These are phyloP conservation scores for Clanis bilineata DNA, from an alignment of 2,888 invertebrate species.

Conservation along the genomic window DNA sequence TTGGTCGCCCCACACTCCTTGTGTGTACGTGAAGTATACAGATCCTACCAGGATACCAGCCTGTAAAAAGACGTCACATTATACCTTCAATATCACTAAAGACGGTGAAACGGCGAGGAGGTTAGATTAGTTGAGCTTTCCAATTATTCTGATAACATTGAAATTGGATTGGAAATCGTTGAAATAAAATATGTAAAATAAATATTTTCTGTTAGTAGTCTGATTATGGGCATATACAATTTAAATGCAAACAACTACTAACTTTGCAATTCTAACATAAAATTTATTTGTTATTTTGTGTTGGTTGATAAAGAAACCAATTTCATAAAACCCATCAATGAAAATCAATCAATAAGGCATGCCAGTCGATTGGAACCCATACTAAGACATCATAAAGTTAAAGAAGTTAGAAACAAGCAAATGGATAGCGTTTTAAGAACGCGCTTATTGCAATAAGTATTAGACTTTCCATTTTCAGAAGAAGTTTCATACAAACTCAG, in stretches of 20 bases:
- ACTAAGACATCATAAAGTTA: constrained; percentile 28
- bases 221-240: too few species aligned
- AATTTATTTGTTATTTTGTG: too few species aligned
- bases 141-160: constrained; percentile 21
- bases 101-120: constrained; percentile 55
- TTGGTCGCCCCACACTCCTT: constrained; percentile 77
- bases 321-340: too few species aligned
- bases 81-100: constrained; percentile 48
- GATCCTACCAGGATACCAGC: constrained; percentile 72
- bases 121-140: constrained; percentile 42
- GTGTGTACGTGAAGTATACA: constrained; percentile 70
- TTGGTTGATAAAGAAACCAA: too few species aligned
- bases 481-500: too few species aligned
- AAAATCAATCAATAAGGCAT: not conserved
- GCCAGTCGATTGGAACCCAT: constrained; percentile 19
- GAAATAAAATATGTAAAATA: too few species aligned
- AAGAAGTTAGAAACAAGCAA: constrained; percentile 8
- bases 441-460: not conserved
- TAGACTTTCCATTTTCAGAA: too few species aligned
- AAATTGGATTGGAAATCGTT: too few species aligned
- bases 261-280: too few species aligned
- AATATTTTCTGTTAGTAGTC: too few species aligned
- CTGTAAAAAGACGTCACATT: constrained; percentile 44
- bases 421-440: not conserved
- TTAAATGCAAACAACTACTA: too few species aligned